phyloP scores from a whole-genome alignment of 2,797 vertebrate species.

The Pangasius djambal region DNA sequence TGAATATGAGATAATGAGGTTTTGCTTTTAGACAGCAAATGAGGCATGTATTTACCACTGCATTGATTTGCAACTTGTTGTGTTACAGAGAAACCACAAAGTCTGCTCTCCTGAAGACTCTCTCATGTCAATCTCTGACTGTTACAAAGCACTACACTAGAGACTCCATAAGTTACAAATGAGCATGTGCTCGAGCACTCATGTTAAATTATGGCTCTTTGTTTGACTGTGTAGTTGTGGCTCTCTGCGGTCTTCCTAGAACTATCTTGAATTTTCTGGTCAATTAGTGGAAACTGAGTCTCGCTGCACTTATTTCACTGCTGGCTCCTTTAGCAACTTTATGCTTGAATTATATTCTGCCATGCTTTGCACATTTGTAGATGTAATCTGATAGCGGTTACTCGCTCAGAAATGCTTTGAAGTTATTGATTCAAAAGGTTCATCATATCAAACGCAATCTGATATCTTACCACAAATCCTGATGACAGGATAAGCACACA shows the following conservation, averaged over 20 bases:
- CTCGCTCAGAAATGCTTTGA: not conserved
- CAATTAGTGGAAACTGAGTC: not conserved
- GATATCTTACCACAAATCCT: conserved; percentile 2
- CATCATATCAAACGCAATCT: not conserved
- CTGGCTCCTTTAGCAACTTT: not conserved
- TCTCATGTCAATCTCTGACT: not conserved
- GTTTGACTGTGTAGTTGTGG: not conserved
- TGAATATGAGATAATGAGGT: not conserved
- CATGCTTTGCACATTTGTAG: not conserved
- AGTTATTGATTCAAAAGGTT: not conserved
- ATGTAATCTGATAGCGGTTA: not conserved
- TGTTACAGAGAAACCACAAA: conserved; percentile 15
- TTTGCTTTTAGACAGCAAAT: not conserved
- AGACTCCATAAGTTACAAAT: not conserved
- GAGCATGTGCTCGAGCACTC: not conserved
- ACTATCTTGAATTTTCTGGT: not conserved
- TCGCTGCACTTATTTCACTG: not conserved
- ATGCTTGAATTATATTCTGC: not conserved
- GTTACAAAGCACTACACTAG: not conserved
- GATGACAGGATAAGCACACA: not conserved
- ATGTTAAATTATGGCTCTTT: not conserved
- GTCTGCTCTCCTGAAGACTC: not conserved
- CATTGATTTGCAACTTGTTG: conserved; percentile 2
- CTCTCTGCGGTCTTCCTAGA: not conserved
- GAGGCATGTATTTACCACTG: not conserved